Percentiles rank a stretch among this genome's conserved stretches.
These are phyloP conservation scores for Ectropis crepuscularia DNA, from an alignment of 2,888 invertebrate species.

Conservation along the genomic window DNA sequence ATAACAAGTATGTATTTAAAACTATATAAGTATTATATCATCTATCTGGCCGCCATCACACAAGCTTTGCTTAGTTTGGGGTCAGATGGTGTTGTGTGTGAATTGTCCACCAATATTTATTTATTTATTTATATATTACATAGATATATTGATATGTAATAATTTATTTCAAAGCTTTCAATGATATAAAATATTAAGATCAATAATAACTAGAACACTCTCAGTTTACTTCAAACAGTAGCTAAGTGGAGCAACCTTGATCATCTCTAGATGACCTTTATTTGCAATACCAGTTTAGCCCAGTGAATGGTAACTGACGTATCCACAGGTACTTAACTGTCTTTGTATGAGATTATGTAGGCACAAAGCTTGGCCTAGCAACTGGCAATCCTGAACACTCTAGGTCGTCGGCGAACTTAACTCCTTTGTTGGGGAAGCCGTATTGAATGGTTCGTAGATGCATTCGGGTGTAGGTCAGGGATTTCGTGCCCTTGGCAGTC, in stretches of 20 bases:
- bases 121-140: too few species aligned
- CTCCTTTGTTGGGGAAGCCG: background rate
- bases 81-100: too few species aligned
- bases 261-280: constrained; percentile 66
- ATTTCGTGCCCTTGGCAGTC: background rate
- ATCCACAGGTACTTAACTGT: constrained; percentile 27
- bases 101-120: too few species aligned
- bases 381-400: constrained; percentile 5
- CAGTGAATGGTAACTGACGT: constrained; percentile 45
- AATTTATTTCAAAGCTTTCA: too few species aligned
- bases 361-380: constrained; percentile 11
- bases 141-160: too few species aligned
- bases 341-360: constrained; percentile 21
- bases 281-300: constrained; percentile 46
- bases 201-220: background rate
- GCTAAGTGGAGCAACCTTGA: constrained; percentile 66
- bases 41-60: too few species aligned
- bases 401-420: constrained; percentile 10
- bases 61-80: too few species aligned
- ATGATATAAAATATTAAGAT: background rate
- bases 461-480: constrained; percentile 11
- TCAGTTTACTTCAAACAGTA: constrained; percentile 41
- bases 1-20: too few species aligned
- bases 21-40: too few species aligned
- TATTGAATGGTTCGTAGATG: background rate